These are phyloP conservation scores for Nephila pilipes DNA, from an alignment of 1,140 invertebrate genomes.

Conservation along the genomic window DNA sequence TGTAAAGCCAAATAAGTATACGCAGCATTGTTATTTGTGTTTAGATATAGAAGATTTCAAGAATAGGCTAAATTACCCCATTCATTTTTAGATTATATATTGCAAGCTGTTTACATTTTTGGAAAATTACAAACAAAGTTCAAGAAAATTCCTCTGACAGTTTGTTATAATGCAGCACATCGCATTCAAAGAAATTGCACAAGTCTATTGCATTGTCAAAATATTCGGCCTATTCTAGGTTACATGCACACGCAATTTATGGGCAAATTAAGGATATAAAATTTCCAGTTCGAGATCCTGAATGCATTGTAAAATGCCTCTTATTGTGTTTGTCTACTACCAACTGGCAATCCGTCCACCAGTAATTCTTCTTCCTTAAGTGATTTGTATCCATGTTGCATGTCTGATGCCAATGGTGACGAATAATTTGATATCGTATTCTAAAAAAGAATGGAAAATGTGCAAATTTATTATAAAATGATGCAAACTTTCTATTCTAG, in stretches of 20 bases:
- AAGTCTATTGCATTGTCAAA: neutral
- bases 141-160: too few species aligned
- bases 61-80: too few species aligned
- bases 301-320: neutral
- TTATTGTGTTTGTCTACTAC: neutral
- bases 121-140: too few species aligned
- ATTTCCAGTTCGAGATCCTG: neutral
- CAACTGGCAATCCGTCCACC: neutral
- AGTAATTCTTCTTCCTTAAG: neutral
- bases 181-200: too few species aligned
- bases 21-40: too few species aligned
- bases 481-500: neutral
- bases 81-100: too few species aligned
- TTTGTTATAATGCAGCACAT: too few species aligned
- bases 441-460: constrained; percentile 1
- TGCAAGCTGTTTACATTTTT: too few species aligned
- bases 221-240: neutral
- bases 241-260: neutral
- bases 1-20: too few species aligned
- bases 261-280: neutral
- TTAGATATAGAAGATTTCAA: too few species aligned
- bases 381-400: neutral
- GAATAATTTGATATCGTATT: neutral
- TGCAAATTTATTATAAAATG: neutral
- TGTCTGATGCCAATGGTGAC: too few species aligned